A percentile compares a stretch with the other conserved stretches of the same genome.
Evolutionary conservation across 2,888 invertebrate species (phyloP).

Genomic region (Chalcosyrphus nemorum): DNA sequence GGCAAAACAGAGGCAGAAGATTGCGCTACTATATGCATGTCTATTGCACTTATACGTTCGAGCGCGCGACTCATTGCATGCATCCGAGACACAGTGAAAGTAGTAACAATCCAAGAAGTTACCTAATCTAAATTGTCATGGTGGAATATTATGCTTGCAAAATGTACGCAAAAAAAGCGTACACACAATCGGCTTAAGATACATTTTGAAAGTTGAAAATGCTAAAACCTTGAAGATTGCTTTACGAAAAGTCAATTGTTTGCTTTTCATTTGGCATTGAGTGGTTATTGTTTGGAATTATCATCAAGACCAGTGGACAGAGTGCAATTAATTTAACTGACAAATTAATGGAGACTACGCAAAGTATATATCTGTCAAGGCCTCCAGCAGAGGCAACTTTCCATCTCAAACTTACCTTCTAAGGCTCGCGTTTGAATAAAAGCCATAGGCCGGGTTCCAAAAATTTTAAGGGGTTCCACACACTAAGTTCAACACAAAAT

Average conservation of each 20-base stretch:
- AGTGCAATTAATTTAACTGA: neutral
- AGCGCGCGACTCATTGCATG: constrained; percentile 14
- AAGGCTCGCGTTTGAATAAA: too few species aligned
- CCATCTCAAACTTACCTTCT: too few species aligned
- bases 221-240: constrained; percentile 8
- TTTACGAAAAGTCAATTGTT: neutral
- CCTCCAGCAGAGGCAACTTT: too few species aligned
- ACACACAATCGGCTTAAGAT: neutral
- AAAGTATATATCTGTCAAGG: neutral
- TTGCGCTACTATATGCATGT: constrained; percentile 29
- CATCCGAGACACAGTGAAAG: constrained; percentile 57
- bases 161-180: constrained; percentile 30
- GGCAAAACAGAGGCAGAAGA: neutral
- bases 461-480: too few species aligned
- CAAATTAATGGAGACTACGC: neutral
- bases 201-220: constrained; percentile 40
- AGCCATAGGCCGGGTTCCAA: too few species aligned
- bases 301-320: neutral
- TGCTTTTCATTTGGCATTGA: neutral
- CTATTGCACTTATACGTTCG: constrained; percentile 24
- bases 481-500: too few species aligned
- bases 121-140: constrained; percentile 68
- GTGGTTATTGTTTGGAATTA: neutral
- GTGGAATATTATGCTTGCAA: constrained; percentile 45
- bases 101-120: constrained; percentile 61